Evolutionary conservation across 2,888 invertebrate species (phyloP).

Genomic region (Acholoe squamosa): DNA sequence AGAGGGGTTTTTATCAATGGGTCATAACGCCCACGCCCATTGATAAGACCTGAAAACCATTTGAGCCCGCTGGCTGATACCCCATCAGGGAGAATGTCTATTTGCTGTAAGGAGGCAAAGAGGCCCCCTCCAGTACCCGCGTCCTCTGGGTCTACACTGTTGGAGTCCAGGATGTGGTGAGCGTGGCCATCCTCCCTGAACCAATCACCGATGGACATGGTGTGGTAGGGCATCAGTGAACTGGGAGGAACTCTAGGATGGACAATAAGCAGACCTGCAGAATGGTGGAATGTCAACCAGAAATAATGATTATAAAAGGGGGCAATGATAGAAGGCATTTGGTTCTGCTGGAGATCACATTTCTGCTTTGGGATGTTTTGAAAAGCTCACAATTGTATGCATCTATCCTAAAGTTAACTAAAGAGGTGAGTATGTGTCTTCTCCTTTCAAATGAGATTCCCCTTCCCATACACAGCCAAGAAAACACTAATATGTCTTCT

Average conservation of each 20-base stretch:
- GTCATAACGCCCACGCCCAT: slow-evolving; percentile 72
- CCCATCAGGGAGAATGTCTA: not conserved
- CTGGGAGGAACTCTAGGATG: not conserved
- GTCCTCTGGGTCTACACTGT: not conserved
- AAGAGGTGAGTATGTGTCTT: too few species aligned
- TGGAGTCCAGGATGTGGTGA: not conserved
- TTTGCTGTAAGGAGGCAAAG: not conserved
- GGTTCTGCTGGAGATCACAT: too few species aligned
- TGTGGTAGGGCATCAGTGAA: not conserved
- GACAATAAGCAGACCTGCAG: not conserved
- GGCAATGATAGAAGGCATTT: too few species aligned
- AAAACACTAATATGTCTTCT: too few species aligned
- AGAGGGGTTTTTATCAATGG: slow-evolving; percentile 60
- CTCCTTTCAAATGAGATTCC: too few species aligned
- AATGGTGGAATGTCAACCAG: too few species aligned
- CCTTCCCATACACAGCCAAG: too few species aligned
- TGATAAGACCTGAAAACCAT: slow-evolving; percentile 72
- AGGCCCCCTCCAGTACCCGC: not conserved
- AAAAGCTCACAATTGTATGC: too few species aligned
- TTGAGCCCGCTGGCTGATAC: not conserved
- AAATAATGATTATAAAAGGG: too few species aligned
- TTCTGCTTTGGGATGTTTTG: too few species aligned
- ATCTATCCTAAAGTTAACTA: too few species aligned
- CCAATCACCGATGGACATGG: slow-evolving; percentile 33
- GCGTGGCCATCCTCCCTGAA: not conserved